Percentiles rank a stretch among this genome's conserved stretches.
Conservation (phyloP, 2,888 invertebrate genomes). For the Fragum fragum region DNA sequence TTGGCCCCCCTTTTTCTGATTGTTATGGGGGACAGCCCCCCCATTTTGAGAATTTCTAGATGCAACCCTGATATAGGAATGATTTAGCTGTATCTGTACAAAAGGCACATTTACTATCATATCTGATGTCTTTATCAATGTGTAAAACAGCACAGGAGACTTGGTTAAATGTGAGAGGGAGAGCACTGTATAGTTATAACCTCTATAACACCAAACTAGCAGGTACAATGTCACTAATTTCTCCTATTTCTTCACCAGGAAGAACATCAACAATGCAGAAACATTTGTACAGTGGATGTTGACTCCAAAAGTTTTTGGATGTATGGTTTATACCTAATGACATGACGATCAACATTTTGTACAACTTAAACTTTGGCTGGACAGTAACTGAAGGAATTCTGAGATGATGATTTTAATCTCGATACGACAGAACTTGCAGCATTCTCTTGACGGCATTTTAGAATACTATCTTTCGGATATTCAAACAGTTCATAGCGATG, state of each 20-base stretch:
- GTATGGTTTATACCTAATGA: conserved; percentile 43
- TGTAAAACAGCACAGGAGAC: conserved; percentile 42
- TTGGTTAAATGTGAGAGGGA: conserved; percentile 33
- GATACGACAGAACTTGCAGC: conserved; percentile 39
- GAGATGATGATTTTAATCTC: conserved; percentile 38
- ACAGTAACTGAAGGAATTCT: conserved; percentile 20
- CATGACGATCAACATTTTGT: conserved; percentile 35
- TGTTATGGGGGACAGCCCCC: too few species aligned
- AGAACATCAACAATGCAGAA: conserved; percentile 42
- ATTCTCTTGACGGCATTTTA: conserved; percentile 13
- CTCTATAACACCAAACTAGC: neutral
- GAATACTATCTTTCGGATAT: conserved; percentile 41
- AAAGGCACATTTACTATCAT: too few species aligned
- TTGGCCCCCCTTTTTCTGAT: too few species aligned
- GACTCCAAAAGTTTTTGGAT: conserved; percentile 21
- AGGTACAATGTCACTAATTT: conserved; percentile 32
- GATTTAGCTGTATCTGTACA: too few species aligned
- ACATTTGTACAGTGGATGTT: conserved; percentile 39
- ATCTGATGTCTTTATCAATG: neutral
- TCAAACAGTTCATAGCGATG: conserved; percentile 36
- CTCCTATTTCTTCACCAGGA: conserved; percentile 34
- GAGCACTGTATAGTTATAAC: conserved; percentile 37
- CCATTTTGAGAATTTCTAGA: too few species aligned
- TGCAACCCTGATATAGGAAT: too few species aligned
- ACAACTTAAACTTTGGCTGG: conserved; percentile 42